Evolutionary conservation across 2,113 vertebrate genomes (phyloP).

Genomic region (Chitala chitala): DNA sequence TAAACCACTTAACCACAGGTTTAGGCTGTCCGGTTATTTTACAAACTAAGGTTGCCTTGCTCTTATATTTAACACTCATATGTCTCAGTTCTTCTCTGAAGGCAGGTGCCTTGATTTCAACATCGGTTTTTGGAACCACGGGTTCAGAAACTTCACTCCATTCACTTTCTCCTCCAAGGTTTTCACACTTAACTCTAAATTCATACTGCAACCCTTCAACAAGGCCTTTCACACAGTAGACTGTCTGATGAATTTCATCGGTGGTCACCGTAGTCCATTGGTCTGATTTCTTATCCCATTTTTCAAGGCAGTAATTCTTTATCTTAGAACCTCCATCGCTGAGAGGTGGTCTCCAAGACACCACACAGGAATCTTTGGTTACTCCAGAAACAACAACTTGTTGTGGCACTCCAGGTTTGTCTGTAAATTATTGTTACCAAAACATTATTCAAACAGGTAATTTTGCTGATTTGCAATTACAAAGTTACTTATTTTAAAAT

Average conservation of each 20-base stretch:
- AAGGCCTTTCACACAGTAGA: constrained; percentile 84
- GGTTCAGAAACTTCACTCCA: constrained; percentile 85
- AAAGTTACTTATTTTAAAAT: neutral
- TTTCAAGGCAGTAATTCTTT: constrained; percentile 90
- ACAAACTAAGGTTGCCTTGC: constrained; percentile 91
- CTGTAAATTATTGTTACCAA: constrained; percentile 61
- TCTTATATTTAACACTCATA: constrained; percentile 88
- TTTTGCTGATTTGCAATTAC: neutral
- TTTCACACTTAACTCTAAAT: constrained; percentile 97
- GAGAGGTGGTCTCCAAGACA: constrained; percentile 91
- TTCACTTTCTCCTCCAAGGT: constrained; percentile 91
- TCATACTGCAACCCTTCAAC: constrained; percentile 84
- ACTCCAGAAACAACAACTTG: constrained; percentile 77
- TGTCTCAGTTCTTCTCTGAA: constrained; percentile 97
- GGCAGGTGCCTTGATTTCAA: constrained; percentile 82
- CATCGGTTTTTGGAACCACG: constrained; percentile 73
- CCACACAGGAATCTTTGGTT: constrained; percentile 89
- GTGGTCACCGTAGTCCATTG: constrained; percentile 88
- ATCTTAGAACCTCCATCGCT: constrained; percentile 95
- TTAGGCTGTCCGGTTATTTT: constrained; percentile 92
- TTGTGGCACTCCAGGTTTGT: constrained; percentile 79
- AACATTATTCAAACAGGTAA: constrained; percentile 22
- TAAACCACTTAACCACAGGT: constrained; percentile 96
- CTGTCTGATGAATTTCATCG: constrained; percentile 93
- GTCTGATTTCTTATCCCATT: constrained; percentile 84